Evolutionary conservation across 2,888 invertebrate genomes (phyloP), one percentile per base, ranked within the genome.

Genomic region (Panzeria rudis): DNA sequence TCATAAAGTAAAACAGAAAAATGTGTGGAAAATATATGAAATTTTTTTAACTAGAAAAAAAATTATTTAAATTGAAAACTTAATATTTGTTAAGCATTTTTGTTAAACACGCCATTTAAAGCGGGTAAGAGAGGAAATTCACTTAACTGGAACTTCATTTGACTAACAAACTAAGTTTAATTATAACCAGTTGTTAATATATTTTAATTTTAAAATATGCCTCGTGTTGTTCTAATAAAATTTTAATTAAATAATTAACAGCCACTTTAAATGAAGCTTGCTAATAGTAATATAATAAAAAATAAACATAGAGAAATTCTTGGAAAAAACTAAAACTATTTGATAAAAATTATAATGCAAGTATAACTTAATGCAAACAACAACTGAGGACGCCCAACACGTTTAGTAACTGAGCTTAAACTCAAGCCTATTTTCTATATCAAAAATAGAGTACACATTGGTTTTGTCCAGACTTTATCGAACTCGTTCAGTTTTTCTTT

Each of bases 1-100:
- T 56, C 62, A 52, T 7, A 23, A 41, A 76, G 41, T 62, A 62
- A 52, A 41, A 17, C 6, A 61, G n/a, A 32, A 20, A 69, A 61
- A 68, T 29, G 35, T 59, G 5, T 17, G 35, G 41, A 69, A 54
- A 59, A 44, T 62, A 56, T 20, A 11, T 6, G n/a, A n/a, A n/a
- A n/a, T n/a, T n/a, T n/a, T n/a, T n/a, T n/a, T n/a, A n/a, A n/a
- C n/a, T n/a, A 2, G 17, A 3, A 50, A 54, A n/a, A 54, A 54
- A 62, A 23, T 5, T 20, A 35, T 5, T 20, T 44, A 25, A 59
- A 20, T n/a, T 35, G 11, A 25, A 54, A 54, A 25, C 15, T 54
- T 2, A 25, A 25, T 25, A 3, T 15, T 11, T 23, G 13, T 3
- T 23, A 23, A 11, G 11, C 7, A 23, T 17, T 50, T 47, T 17